Evolutionary conservation across 2,888 invertebrate species (phyloP).

Genomic region (Drosophila sordidula): DNA sequence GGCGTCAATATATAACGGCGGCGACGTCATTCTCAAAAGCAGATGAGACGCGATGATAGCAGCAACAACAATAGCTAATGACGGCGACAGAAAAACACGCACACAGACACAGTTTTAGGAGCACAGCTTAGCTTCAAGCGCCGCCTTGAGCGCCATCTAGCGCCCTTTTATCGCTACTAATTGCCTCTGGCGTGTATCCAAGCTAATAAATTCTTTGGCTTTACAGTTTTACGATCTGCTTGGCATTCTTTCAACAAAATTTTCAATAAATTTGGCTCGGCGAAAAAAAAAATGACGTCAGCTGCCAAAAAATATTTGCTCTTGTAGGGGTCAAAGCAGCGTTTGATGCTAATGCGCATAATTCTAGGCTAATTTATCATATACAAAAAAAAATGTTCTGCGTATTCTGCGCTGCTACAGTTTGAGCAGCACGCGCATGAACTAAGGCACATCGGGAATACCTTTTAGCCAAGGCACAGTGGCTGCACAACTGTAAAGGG

Average conservation of each 20-base stretch:
- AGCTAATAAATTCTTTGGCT: slow-evolving; percentile 16
- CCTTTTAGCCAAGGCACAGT: slow-evolving; percentile 36
- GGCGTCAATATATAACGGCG: slow-evolving; percentile 25
- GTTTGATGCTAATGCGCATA: slow-evolving; percentile 22
- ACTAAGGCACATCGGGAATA: slow-evolving; percentile 5
- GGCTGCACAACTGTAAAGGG: slow-evolving; percentile 15
- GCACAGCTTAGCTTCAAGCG: slow-evolving; percentile 6
- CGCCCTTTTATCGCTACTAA: slow-evolving; percentile 8
- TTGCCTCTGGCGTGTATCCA: neutral
- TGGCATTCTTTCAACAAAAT: slow-evolving; percentile 18
- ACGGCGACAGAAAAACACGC: slow-evolving; percentile 23
- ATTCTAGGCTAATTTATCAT: slow-evolving; percentile 28
- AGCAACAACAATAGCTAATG: slow-evolving; percentile 22
- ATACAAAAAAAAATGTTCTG: slow-evolving; percentile 2
- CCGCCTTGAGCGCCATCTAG: slow-evolving; percentile 32
- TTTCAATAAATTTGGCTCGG: slow-evolving; percentile 26
- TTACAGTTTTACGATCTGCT: slow-evolving; percentile 23
- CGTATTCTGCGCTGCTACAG: slow-evolving; percentile 12
- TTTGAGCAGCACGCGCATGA: slow-evolving; percentile 1
- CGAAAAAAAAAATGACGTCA: slow-evolving; percentile 52
- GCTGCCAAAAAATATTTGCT: slow-evolving; percentile 30
- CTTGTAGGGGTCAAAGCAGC: slow-evolving; percentile 32
- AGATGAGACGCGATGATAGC: slow-evolving; percentile 26
- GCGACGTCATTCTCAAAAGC: slow-evolving; percentile 66
- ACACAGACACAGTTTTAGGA: slow-evolving; percentile 38